Conservation (phyloP, 2,797 vertebrate genomes). For the Xyrichtys novacula region DNA sequence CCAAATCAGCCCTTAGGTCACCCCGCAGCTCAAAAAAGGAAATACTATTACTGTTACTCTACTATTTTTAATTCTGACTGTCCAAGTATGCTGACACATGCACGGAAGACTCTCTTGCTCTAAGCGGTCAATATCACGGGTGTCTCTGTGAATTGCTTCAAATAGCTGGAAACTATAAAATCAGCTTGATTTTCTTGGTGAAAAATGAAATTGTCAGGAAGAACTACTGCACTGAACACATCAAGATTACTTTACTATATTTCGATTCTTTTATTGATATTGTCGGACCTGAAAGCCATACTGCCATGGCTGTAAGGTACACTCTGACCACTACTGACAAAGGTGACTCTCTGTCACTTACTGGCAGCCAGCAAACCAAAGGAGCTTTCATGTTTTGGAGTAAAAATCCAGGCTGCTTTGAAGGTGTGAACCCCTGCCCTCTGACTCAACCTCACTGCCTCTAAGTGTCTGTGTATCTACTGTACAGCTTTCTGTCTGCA, state of each 20-base stretch:
- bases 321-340: conserved; percentile 11
- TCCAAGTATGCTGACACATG: too few relatives aligned
- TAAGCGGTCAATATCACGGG: too few relatives aligned
- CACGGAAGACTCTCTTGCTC: too few relatives aligned
- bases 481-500: conserved; percentile 29
- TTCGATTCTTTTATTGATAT: conserved; percentile 6
- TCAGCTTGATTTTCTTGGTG: too few relatives aligned
- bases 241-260: neutral
- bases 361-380: conserved; percentile 30
- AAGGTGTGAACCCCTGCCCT: conserved; percentile 41
- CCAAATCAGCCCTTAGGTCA: too few relatives aligned
- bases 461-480: conserved; percentile 16
- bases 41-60: too few relatives aligned
- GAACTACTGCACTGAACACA: too few relatives aligned
- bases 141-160: too few relatives aligned
- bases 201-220: too few relatives aligned
- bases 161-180: too few relatives aligned
- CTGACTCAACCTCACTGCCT: conserved; percentile 24
- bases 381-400: conserved; percentile 9
- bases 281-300: neutral
- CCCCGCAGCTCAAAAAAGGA: too few relatives aligned
- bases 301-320: neutral
- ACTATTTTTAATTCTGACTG: too few relatives aligned
- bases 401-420: conserved; percentile 33
- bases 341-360: conserved; percentile 5